Conservation (phyloP, 2,888 invertebrate genomes). For the Seladonia tumulorum region DNA sequence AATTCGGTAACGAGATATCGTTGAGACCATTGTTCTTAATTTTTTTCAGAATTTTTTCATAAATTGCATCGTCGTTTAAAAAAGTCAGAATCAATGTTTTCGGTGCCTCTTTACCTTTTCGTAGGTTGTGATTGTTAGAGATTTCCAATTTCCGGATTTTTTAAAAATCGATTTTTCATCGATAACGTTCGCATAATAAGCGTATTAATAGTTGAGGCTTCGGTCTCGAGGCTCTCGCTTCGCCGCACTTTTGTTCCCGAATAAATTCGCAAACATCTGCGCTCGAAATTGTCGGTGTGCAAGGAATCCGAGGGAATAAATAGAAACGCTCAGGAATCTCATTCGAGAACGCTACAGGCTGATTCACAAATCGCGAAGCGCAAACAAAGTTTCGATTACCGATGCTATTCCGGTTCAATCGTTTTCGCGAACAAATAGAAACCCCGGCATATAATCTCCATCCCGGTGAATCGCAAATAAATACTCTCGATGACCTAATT, state of each 20-base stretch:
- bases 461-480: neutral
- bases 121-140: too few relatives aligned
- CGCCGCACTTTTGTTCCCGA: neutral
- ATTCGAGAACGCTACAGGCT: neutral
- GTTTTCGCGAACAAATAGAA: neutral
- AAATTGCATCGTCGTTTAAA: too few relatives aligned
- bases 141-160: too few relatives aligned
- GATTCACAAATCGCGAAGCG: neutral
- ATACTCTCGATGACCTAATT: neutral
- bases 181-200: neutral
- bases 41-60: too few relatives aligned
- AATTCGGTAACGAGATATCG: too few relatives aligned
- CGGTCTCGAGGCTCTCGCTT: neutral
- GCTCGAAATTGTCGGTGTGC: slow-evolving; percentile 35
- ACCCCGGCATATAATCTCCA: neutral
- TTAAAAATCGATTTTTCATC: too few relatives aligned
- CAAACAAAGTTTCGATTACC: slow-evolving; percentile 16
- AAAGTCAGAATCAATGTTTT: too few relatives aligned
- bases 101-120: too few relatives aligned
- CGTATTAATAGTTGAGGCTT: neutral
- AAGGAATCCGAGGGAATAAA: slow-evolving; percentile 24
- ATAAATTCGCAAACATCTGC: slow-evolving; percentile 22
- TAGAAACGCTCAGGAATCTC: slow-evolving; percentile 24
- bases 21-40: too few relatives aligned
- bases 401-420: neutral